phyloP scores from a whole-genome alignment of 1,140 invertebrate genomes.

The Euschistus heros region DNA sequence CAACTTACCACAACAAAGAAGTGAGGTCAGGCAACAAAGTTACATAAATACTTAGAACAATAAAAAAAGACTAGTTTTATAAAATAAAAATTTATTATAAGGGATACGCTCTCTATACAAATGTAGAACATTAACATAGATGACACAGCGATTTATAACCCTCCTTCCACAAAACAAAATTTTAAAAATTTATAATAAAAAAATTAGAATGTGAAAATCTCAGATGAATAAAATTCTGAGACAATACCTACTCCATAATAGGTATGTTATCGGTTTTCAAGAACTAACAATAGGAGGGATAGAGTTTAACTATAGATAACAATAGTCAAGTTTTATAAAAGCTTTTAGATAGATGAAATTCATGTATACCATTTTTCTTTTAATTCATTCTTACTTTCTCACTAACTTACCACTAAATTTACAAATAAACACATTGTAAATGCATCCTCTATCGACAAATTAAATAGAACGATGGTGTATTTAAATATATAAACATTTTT shows the following conservation, averaged over 20 bases:
- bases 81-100: constrained; percentile 16
- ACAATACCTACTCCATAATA: too few relatives aligned
- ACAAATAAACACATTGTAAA: constrained; percentile 15
- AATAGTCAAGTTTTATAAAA: too few relatives aligned
- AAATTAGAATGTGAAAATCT: too few relatives aligned
- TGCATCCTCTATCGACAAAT: constrained; percentile 16
- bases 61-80: constrained; percentile 14
- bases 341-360: too few relatives aligned
- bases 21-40: not conserved
- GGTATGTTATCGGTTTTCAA: too few relatives aligned
- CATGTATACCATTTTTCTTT: not conserved
- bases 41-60: not conserved
- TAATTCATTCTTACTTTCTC: constrained; percentile 1
- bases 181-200: not conserved
- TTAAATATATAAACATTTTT: constrained; percentile 18
- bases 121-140: not conserved
- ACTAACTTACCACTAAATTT: constrained; percentile 11
- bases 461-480: constrained; percentile 17
- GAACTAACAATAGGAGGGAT: too few relatives aligned
- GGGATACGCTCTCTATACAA: constrained; percentile 7
- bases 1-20: not conserved
- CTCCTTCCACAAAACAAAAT: not conserved
- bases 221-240: too few relatives aligned
- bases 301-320: too few relatives aligned
- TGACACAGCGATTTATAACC: not conserved